Evolutionary conservation across 2,888 invertebrate genomes (phyloP).

Genomic region (Cantharis rufa): DNA sequence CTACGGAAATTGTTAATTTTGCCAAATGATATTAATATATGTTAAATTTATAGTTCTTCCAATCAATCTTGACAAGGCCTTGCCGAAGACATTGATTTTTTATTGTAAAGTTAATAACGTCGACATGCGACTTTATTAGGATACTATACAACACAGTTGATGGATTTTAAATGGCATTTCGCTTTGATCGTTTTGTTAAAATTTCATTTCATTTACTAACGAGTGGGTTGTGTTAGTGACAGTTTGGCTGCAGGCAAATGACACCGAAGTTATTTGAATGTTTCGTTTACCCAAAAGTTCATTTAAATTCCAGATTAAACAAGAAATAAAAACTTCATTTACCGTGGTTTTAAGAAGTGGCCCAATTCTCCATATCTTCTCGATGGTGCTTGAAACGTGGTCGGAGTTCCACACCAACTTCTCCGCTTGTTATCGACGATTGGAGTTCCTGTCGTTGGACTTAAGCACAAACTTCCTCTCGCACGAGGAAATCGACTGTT

Average conservation of each 20-base stretch:
- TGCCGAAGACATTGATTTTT: neutral
- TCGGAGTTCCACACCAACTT: constrained; percentile 53
- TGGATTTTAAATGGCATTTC: constrained; percentile 20
- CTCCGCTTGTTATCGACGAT: constrained; percentile 49
- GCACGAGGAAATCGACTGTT: constrained; percentile 50
- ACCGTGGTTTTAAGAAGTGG: constrained; percentile 52
- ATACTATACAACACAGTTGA: constrained; percentile 11
- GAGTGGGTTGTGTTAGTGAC: constrained; percentile 24
- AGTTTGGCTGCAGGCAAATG: constrained; percentile 19
- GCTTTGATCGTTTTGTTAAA: constrained; percentile 29
- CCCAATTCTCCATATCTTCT: constrained; percentile 53
- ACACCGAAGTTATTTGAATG: constrained; percentile 18
- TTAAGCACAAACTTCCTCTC: constrained; percentile 52
- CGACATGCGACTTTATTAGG: neutral
- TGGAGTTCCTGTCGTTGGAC: constrained; percentile 46
- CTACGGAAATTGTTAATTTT: neutral
- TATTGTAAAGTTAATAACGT: neutral
- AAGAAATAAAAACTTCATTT: constrained; percentile 28
- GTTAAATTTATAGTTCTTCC: neutral
- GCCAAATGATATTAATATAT: neutral
- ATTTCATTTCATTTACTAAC: constrained; percentile 22
- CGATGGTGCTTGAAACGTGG: constrained; percentile 26
- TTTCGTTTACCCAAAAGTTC: constrained; percentile 6
- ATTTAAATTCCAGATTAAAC: constrained; percentile 6
- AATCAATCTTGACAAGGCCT: neutral